These are phyloP conservation scores for Drosophila triauraria DNA, from an alignment of 1,140 invertebrate species.

Conservation along the genomic window DNA sequence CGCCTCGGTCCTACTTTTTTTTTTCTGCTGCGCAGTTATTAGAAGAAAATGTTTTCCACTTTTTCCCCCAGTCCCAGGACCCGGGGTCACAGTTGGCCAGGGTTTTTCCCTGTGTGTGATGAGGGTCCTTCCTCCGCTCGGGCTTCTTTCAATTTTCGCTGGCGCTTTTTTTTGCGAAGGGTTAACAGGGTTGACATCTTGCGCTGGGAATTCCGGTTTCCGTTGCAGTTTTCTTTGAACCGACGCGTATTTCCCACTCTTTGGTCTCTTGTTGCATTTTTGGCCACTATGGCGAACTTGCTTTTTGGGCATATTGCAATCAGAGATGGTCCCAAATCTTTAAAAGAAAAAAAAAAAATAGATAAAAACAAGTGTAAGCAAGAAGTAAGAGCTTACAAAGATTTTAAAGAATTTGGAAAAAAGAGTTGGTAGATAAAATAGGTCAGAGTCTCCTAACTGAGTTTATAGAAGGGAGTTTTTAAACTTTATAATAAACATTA, in stretches of 20 bases:
- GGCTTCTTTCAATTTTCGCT: constrained; percentile 47
- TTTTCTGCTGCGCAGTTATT: constrained; percentile 75
- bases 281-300: constrained; percentile 34
- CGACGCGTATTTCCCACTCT: constrained; percentile 38
- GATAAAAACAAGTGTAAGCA: background rate
- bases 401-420: background rate
- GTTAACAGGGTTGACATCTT: constrained; percentile 74
- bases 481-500: too few species aligned
- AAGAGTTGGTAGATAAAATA: too few species aligned
- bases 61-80: constrained; percentile 32
- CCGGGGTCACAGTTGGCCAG: constrained; percentile 71
- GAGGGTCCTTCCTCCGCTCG: constrained; percentile 64
- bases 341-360: background rate
- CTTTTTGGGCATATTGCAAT: constrained; percentile 34
- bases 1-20: constrained; percentile 12
- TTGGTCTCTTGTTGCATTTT: constrained; percentile 42
- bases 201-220: constrained; percentile 80
- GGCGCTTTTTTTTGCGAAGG: constrained; percentile 41
- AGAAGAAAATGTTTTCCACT: constrained; percentile 72
- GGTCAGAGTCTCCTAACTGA: background rate
- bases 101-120: constrained; percentile 61
- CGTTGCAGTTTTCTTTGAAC: constrained; percentile 77
- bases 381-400: background rate
- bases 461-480: background rate
- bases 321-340: constrained; percentile 5